Evolutionary conservation across 1,140 invertebrate genomes (phyloP), one percentile per base, ranked within the genome.

Genomic region (Aphelenchoides besseyi): DNA sequence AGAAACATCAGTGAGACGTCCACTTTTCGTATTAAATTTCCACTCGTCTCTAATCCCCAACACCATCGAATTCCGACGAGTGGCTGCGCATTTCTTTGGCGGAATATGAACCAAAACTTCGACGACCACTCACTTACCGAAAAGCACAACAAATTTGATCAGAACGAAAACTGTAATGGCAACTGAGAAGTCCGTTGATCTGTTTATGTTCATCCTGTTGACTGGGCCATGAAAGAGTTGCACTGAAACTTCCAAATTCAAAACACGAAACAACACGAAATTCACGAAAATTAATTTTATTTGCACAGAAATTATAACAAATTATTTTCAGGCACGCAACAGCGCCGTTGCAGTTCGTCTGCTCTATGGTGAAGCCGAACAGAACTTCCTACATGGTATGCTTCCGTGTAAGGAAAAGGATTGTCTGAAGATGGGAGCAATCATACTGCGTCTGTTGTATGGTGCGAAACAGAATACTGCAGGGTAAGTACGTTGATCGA

Each of bases 321-420:
- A 72, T 12, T 23, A 0, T 69, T 79, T 76, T 67, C 41, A 76
- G 75, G 75, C 78, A 12, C 30, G 71, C 32, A 79, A 79, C 32
- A 30, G 32, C 30, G 30, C 73, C 26, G 74, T 37, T 1, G 37
- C 35, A 23, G 26, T 79, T 33, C 61, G 69, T 12, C 41, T 76
- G 37, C 48, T 76, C 12, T 76, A 76, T 35, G 72, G 32, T n/a
- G 77, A 79, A 32, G 77, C 75, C 30, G 71, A 76, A 62, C 52
- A 68, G 1, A 41, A 76, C n/a, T 76, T 80, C 41, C 52, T 76
- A 9, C 23, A 37, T 23, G 77, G 75, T 3, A 18, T 79, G 16
- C 55, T 71, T 54, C 75, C 77, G 26, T 79, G 76, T 36, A 32
- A 73, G 3, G 62, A 79, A 18, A 76, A 76, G 35, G 33, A 66